These are phyloP conservation scores for Allobates femoralis DNA, from an alignment of 2,797 vertebrate species.

Conservation along the genomic window DNA sequence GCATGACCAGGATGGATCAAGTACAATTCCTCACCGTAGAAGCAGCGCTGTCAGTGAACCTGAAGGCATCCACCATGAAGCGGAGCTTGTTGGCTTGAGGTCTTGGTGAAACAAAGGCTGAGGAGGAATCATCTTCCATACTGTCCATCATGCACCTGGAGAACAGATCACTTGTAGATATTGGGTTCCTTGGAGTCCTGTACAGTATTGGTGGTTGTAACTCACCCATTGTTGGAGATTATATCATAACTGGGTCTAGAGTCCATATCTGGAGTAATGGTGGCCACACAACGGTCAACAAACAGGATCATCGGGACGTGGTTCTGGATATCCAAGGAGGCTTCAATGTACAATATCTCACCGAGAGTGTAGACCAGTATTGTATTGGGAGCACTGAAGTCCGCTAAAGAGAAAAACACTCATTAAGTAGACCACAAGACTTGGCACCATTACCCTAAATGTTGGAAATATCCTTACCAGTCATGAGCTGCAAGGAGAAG, in stretches of 20 bases:
- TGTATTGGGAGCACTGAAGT: slow-evolving; percentile 68
- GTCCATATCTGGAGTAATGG: slow-evolving; percentile 33
- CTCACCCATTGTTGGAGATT: slow-evolving; percentile 66
- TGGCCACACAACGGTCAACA: slow-evolving; percentile 73
- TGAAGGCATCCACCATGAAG: no score
- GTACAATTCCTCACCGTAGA: neutral
- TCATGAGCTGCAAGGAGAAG: slow-evolving; percentile 14
- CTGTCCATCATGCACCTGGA: slow-evolving; percentile 73
- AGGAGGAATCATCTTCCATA: slow-evolving; percentile 65
- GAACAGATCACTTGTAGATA: neutral
- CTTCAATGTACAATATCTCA: slow-evolving; percentile 71
- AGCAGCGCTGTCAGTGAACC: no score
- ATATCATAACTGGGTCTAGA: slow-evolving; percentile 65
- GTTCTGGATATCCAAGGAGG: slow-evolving; percentile 65
- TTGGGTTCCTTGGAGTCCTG: neutral
- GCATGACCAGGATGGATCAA: no score
- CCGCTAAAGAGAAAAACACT: slow-evolving; percentile 63
- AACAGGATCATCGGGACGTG: slow-evolving; percentile 69
- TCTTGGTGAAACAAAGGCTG: slow-evolving; percentile 68
- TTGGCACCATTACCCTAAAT: neutral
- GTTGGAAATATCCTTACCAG: rapidly evolving
- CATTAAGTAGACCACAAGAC: neutral
- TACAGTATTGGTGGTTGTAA: neutral
- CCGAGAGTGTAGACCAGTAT: slow-evolving; percentile 71
- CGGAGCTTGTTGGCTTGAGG: slow-evolving; percentile 52